A percentile compares a stretch with the other conserved stretches of the same genome.
These are phyloP conservation scores for Coryphaenoides rupestris DNA, from an alignment of 2,113 vertebrate species.

Conservation along the genomic window DNA sequence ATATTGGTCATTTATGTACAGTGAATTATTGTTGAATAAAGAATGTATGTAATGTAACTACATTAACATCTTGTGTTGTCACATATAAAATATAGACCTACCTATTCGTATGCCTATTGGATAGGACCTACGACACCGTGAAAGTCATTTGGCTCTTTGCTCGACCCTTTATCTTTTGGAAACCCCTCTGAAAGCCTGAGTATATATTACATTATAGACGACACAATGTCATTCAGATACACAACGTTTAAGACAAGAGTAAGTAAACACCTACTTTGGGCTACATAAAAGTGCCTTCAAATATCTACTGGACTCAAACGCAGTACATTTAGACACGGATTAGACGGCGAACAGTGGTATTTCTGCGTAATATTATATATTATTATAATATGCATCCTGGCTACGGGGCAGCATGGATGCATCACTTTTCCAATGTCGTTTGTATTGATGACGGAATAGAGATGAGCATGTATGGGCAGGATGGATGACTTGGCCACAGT, in stretches of 20 bases:
- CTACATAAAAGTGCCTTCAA: conserved; percentile 13
- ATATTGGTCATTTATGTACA: conserved; percentile 43
- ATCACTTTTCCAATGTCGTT: too few species aligned
- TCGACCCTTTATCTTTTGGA: too few species aligned
- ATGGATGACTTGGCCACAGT: conserved; percentile 28
- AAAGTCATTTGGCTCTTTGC: too few species aligned
- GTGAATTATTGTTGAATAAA: conserved; percentile 33
- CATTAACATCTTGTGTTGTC: conserved; percentile 14
- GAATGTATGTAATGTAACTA: conserved; percentile 12
- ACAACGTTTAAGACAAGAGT: conserved; percentile 3
- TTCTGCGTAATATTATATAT: too few species aligned
- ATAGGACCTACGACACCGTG: too few species aligned
- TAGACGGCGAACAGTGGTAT: too few species aligned
- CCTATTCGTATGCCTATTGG: neutral
- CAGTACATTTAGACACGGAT: too few species aligned
- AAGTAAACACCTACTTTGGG: conserved; percentile 5
- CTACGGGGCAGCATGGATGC: too few species aligned
- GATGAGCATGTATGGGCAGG: too few species aligned
- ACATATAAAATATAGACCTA: conserved; percentile 1
- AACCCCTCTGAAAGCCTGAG: conserved; percentile 18
- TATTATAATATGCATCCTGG: too few species aligned
- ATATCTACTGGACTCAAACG: neutral
- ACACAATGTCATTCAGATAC: conserved; percentile 16
- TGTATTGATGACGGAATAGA: too few species aligned
- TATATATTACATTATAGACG: conserved; percentile 19